Evolutionary conservation across 2,888 invertebrate genomes (phyloP), one percentile per base, ranked within the genome.

Genomic region (Leptopilina myrica): DNA sequence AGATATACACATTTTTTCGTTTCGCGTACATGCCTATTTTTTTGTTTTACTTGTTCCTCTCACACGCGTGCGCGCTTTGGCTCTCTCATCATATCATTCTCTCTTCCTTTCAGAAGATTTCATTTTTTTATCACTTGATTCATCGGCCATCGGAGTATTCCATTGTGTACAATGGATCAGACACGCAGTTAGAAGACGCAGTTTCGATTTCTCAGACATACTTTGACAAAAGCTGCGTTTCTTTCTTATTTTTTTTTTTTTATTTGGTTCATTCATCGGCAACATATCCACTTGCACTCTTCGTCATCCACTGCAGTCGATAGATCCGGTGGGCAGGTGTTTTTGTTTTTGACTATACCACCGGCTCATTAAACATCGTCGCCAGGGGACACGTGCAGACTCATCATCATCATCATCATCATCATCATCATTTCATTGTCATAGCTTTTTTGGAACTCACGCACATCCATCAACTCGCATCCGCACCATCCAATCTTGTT

Each of bases 391-490:
- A 89, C 88, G 87, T 86, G 89, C 89, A 89, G 88, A 89, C 86
- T 89, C 88, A 88, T 86, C 84, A 87, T 83, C 33, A 33, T 33
- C 26, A 26, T 26, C 26, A 26, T 3, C 26, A 26, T 26, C 26
- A 26, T 26, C 33, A 33, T 33, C 33, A 33, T 33, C 33, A 33
- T 33, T 82, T 88, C 87, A 85, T 88, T 86, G 81, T 85, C 84
- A 83, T 81, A 80, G 84, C 84, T 83, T 83, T 20, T 84, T 84
- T 33, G 81, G 88, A 88, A 89, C 89, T 90, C 90, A 91, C 90
- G 90, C 90, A 91, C 91, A 91, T 91, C 90, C 89, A 90, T 90
- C 90, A 90, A 90, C 88, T 90, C 89, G 89, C 91, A 91, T 91
- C 90, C 90, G 87, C 88, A 91, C 87, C 89, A 91, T 91, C 90